These are phyloP conservation scores for Hemitrygon akajei DNA, from an alignment of 2,797 vertebrate species.

Conservation along the genomic window DNA sequence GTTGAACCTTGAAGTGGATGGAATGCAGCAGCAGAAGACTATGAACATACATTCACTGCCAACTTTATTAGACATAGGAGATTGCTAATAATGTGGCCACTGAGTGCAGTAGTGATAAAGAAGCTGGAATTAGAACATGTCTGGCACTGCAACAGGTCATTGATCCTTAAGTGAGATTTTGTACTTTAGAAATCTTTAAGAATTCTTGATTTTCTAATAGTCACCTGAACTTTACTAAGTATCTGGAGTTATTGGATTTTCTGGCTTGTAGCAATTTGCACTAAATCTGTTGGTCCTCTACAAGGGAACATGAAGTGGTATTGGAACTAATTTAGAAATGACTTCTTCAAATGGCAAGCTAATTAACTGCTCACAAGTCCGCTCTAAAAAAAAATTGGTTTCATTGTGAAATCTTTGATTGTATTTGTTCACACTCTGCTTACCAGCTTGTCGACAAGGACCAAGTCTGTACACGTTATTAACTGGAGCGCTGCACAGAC, in stretches of 20 bases:
- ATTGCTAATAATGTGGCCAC: too few relatives aligned
- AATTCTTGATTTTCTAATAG: neutral
- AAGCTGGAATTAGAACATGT: neutral
- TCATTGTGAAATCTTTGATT: neutral
- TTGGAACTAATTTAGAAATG: neutral
- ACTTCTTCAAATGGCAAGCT: neutral
- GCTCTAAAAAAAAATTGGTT: neutral
- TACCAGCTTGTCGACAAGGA: neutral
- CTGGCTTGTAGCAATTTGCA: neutral
- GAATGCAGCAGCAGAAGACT: too few relatives aligned
- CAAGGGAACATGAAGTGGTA: neutral
- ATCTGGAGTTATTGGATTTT: neutral
- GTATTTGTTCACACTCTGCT: neutral
- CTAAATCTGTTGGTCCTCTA: neutral
- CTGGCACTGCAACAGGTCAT: neutral
- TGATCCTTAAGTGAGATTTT: neutral
- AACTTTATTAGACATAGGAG: too few relatives aligned
- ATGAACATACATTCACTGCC: too few relatives aligned
- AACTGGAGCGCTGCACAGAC: too few relatives aligned
- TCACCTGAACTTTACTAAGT: neutral
- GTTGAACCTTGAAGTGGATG: too few relatives aligned
- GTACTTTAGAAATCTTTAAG: neutral
- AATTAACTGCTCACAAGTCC: neutral
- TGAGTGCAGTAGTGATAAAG: neutral
- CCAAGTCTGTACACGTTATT: too few relatives aligned